phyloP scores from a whole-genome alignment of 2,888 invertebrate species.

The Noctua janthe region DNA sequence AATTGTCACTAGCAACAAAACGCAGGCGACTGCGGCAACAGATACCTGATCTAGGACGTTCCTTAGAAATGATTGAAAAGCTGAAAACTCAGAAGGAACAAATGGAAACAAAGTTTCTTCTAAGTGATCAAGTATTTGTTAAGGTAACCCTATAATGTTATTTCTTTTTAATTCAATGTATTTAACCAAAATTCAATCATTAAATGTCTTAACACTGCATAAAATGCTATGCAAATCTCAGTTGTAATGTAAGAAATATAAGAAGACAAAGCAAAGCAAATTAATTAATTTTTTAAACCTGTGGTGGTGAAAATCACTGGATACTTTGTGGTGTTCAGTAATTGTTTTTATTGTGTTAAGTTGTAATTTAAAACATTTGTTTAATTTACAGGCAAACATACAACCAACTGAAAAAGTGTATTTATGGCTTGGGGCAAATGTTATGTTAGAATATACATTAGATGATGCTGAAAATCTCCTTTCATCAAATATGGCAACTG shows the following conservation, averaged over 20 bases:
- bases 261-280: no score
- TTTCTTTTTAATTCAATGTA: neutral
- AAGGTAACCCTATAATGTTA: constrained; percentile 80
- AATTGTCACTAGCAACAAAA: constrained; percentile 96
- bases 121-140: constrained; percentile 97
- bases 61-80: constrained; percentile 97
- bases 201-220: neutral
- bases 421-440: constrained; percentile 97
- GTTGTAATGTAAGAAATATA: neutral
- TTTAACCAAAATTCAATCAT: neutral
- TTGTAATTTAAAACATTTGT: neutral
- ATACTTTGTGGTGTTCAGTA: neutral
- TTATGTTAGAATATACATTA: constrained; percentile 98
- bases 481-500: constrained; percentile 95
- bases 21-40: constrained; percentile 96
- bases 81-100: constrained; percentile 95
- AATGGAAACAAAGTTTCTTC: constrained; percentile 96
- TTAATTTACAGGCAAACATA: constrained; percentile 93
- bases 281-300: neutral
- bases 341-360: neutral
- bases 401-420: constrained; percentile 97
- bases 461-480: constrained; percentile 97
- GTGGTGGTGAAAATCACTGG: neutral
- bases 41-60: constrained; percentile 98
- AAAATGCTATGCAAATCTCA: neutral